These are phyloP conservation scores for Takifugu flavidus DNA, from an alignment of 2,113 vertebrate genomes.

Conservation along the genomic window DNA sequence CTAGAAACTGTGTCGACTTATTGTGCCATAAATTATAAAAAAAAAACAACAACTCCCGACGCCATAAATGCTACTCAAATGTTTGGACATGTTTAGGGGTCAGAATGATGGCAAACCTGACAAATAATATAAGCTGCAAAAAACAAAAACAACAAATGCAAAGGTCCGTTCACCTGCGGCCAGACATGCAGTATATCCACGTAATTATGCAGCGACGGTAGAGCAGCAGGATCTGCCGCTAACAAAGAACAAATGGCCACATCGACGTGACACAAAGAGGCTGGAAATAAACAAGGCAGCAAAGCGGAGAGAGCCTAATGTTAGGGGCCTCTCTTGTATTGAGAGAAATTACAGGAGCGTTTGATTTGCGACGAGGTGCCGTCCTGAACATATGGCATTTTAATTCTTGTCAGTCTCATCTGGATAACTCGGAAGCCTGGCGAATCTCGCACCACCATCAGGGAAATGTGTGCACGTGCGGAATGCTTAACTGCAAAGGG, in stretches of 20 bases:
- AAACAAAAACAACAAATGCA: constrained; percentile 18
- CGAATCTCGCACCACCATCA: constrained; percentile 72
- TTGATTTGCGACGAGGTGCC: constrained; percentile 71
- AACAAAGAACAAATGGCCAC: constrained; percentile 54
- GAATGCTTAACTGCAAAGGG: constrained; percentile 79
- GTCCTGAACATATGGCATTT: constrained; percentile 80
- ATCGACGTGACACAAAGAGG: constrained; percentile 50
- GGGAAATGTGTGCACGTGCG: constrained; percentile 76
- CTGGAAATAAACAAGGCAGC: constrained; percentile 64
- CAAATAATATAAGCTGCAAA: neutral
- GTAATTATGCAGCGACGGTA: constrained; percentile 21
- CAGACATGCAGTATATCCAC: constrained; percentile 39
- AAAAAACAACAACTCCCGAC: no score
- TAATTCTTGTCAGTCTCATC: constrained; percentile 82
- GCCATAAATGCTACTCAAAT: no score
- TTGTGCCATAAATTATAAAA: no score
- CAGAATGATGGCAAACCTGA: neutral
- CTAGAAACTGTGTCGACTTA: no score
- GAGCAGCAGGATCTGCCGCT: constrained; percentile 29
- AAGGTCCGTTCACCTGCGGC: constrained; percentile 34
- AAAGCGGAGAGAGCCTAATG: constrained; percentile 66
- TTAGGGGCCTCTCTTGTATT: constrained; percentile 67
- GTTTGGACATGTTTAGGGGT: no score
- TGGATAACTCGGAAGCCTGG: constrained; percentile 72
- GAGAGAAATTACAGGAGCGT: constrained; percentile 76